A percentile compares a stretch with the other conserved stretches of the same genome.
These are phyloP conservation scores for Takifugu ocellatus DNA, from an alignment of 2,797 vertebrate genomes.

Conservation along the genomic window DNA sequence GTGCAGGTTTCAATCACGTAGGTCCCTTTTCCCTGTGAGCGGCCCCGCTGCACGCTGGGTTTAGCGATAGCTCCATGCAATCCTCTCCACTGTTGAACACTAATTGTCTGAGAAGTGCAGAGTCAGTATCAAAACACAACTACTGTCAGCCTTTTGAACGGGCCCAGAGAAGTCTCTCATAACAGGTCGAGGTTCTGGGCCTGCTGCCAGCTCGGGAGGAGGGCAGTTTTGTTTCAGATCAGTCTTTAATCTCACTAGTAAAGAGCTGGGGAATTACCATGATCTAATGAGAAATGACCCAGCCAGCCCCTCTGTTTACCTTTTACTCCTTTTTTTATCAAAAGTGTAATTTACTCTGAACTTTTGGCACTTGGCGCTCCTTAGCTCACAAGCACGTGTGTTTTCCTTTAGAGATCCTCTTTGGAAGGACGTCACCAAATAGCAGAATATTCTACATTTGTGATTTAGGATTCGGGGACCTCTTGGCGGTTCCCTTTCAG, in stretches of 20 bases:
- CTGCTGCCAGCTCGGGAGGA: constrained; percentile 34
- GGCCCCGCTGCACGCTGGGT: constrained; percentile 14
- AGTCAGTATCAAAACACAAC: constrained; percentile 56
- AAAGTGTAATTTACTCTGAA: constrained; percentile 63
- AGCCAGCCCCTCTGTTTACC: constrained; percentile 40
- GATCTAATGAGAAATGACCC: constrained; percentile 62
- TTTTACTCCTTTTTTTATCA: constrained; percentile 44
- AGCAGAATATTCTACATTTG: not conserved
- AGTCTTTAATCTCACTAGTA: constrained; percentile 57
- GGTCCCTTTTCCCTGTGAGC: constrained; percentile 17
- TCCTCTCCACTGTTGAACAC: constrained; percentile 38
- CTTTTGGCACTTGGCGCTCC: constrained; percentile 47
- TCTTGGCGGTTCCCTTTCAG: constrained; percentile 3
- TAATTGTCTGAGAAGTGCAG: constrained; percentile 50
- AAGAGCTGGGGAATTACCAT: constrained; percentile 54
- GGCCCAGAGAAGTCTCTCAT: constrained; percentile 45
- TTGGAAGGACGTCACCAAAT: not conserved
- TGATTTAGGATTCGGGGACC: not conserved
- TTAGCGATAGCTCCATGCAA: constrained; percentile 27
- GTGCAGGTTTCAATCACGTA: constrained; percentile 17
- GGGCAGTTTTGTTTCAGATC: constrained; percentile 56
- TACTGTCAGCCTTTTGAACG: constrained; percentile 33
- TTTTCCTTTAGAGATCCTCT: constrained; percentile 2
- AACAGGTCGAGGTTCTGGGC: constrained; percentile 30
- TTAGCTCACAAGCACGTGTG: constrained; percentile 1